A percentile compares a stretch with the other conserved stretches of the same genome.
Conservation (phyloP, 2,797 vertebrate species). For the Chromobotia macracanthus region DNA sequence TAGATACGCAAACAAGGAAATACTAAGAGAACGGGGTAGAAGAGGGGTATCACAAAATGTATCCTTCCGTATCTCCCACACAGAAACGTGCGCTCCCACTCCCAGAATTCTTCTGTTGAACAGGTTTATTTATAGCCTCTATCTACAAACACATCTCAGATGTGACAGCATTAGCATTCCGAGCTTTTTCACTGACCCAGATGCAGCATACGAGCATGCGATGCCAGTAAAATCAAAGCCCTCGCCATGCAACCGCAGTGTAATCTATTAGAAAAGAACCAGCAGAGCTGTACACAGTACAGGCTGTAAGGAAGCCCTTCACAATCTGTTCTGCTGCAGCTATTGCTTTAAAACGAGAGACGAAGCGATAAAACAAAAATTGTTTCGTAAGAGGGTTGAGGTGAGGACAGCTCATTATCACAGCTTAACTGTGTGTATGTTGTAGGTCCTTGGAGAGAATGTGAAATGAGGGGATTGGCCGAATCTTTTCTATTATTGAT, state of each 20-base stretch:
- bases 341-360: slow-evolving; percentile 14
- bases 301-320: not conserved
- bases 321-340: slow-evolving; percentile 6
- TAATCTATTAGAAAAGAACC: slow-evolving; percentile 27
- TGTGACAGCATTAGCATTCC: slow-evolving; percentile 50
- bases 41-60: slow-evolving; percentile 13
- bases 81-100: slow-evolving; percentile 9
- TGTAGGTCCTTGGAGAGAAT: slow-evolving; percentile 33
- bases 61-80: slow-evolving; percentile 2
- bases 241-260: slow-evolving; percentile 23
- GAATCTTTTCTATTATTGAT: slow-evolving; percentile 30
- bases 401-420: slow-evolving; percentile 32
- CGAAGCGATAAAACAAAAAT: slow-evolving; percentile 11
- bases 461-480: slow-evolving; percentile 33
- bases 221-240: slow-evolving; percentile 42
- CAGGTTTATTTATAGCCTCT: slow-evolving; percentile 40
- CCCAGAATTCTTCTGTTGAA: not conserved
- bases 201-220: slow-evolving; percentile 38
- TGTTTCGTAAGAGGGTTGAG: slow-evolving; percentile 31
- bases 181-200: slow-evolving; percentile 43
- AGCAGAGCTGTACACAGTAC: not conserved
- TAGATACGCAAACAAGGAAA: slow-evolving; percentile 18
- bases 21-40: not conserved
- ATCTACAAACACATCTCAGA: slow-evolving; percentile 45
- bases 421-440: slow-evolving; percentile 17